These are phyloP conservation scores for Eulithis prunata DNA, from an alignment of 2,888 invertebrate genomes.

Conservation along the genomic window DNA sequence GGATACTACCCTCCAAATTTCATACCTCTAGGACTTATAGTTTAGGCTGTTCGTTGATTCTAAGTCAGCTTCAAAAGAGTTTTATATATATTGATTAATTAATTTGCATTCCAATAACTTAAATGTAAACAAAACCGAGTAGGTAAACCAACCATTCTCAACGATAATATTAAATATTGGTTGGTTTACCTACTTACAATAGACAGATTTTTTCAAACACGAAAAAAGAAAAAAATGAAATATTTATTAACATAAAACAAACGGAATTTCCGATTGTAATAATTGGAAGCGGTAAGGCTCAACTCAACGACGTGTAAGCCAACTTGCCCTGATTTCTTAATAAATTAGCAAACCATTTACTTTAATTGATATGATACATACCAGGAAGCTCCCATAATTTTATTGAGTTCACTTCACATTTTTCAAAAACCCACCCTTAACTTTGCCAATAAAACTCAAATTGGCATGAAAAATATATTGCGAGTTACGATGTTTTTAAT, in stretches of 20 bases:
- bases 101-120: background rate
- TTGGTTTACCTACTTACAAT: no score
- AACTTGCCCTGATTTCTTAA: conserved; percentile 66
- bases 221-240: no score
- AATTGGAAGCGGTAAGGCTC: background rate
- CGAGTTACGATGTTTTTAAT: conserved; percentile 51
- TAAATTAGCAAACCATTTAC: conserved; percentile 75
- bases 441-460: conserved; percentile 39
- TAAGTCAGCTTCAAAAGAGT: no score
- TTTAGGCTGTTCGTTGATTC: no score
- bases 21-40: no score
- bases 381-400: conserved; percentile 75
- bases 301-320: background rate
- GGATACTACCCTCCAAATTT: no score
- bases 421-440: conserved; percentile 42
- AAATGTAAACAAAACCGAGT: background rate
- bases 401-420: conserved; percentile 58
- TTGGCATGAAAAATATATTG: conserved; percentile 31
- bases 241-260: background rate
- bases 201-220: no score
- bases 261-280: background rate
- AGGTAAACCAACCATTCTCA: no score
- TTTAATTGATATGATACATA: conserved; percentile 77
- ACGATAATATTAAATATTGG: no score
- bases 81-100: no score